A percentile compares a stretch with the other conserved stretches of the same genome.
phyloP scores from a whole-genome alignment of 1,140 invertebrate species.

The Diachasma alloeum region DNA sequence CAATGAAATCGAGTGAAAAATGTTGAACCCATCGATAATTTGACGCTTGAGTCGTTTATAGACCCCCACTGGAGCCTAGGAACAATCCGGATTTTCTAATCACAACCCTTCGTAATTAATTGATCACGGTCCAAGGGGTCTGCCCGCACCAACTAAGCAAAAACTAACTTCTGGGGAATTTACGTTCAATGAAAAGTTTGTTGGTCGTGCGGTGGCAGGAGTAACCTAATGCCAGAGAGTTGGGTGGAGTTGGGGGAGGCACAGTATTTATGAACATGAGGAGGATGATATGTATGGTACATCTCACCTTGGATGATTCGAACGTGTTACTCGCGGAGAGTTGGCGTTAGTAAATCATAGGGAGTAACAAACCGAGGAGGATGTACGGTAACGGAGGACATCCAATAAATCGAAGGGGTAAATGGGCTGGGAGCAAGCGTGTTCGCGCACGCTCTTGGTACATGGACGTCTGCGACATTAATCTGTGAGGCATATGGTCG shows the following conservation, averaged over 20 bases:
- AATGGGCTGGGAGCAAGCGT: not conserved
- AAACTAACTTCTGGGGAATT: not conserved
- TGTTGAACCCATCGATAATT: too few species aligned
- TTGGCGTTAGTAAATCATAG: slow-evolving; percentile 17
- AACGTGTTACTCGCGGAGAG: not conserved
- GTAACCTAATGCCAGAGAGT: not conserved
- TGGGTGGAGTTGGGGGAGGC: not conserved
- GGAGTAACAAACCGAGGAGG: slow-evolving; percentile 4
- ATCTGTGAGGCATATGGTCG: not conserved
- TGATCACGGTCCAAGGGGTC: not conserved
- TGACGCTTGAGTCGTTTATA: too few species aligned
- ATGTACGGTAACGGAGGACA: not conserved
- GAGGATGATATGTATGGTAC: not conserved
- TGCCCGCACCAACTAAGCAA: not conserved
- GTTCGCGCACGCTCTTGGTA: not conserved
- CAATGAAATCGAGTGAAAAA: too few species aligned
- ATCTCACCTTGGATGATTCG: slow-evolving; percentile 14
- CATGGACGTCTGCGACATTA: not conserved
- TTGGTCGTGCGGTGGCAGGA: not conserved
- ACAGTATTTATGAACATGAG: not conserved
- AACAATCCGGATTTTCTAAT: too few species aligned
- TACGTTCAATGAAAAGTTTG: not conserved
- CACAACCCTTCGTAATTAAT: slow-evolving; percentile 12
- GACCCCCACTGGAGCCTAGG: too few species aligned
- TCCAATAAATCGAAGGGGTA: slow-evolving; percentile 18